Conservation (phyloP, 2,113 vertebrate genomes). For the Carollia perspicillata region DNA sequence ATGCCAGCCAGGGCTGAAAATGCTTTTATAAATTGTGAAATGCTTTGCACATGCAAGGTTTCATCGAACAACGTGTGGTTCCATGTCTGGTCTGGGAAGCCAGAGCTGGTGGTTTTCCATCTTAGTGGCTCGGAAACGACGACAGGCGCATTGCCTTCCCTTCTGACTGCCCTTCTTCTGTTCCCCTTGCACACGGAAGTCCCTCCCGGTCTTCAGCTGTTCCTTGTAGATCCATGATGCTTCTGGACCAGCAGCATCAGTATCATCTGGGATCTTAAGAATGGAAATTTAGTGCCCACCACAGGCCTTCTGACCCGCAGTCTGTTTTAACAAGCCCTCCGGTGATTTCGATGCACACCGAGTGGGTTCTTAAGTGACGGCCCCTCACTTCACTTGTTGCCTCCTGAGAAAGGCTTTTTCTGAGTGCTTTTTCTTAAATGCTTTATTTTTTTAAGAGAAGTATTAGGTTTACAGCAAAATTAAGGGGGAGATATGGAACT, state of each 20-base stretch:
- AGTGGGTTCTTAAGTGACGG: neutral
- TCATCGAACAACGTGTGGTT: neutral
- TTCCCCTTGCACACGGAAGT: neutral
- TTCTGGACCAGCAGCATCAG: neutral
- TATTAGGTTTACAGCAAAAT: too few relatives aligned
- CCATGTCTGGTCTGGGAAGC: neutral
- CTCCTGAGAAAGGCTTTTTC: neutral
- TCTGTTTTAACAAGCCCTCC: neutral
- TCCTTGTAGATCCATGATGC: neutral
- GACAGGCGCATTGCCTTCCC: neutral
- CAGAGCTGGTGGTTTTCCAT: neutral
- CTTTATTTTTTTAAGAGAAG: neutral
- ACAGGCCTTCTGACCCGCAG: neutral
- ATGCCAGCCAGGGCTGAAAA: too few relatives aligned
- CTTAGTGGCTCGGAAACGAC: neutral
- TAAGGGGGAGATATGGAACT: neutral
- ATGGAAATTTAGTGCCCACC: neutral
- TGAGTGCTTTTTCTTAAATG: neutral
- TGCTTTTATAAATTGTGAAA: constrained; percentile 19
- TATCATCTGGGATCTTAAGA: neutral
- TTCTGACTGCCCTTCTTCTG: neutral
- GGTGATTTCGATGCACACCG: neutral
- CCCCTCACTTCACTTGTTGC: neutral
- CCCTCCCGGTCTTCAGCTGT: neutral
- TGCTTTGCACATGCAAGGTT: neutral